Conservation (phyloP, 2,113 vertebrate species). For the Colius striatus region DNA sequence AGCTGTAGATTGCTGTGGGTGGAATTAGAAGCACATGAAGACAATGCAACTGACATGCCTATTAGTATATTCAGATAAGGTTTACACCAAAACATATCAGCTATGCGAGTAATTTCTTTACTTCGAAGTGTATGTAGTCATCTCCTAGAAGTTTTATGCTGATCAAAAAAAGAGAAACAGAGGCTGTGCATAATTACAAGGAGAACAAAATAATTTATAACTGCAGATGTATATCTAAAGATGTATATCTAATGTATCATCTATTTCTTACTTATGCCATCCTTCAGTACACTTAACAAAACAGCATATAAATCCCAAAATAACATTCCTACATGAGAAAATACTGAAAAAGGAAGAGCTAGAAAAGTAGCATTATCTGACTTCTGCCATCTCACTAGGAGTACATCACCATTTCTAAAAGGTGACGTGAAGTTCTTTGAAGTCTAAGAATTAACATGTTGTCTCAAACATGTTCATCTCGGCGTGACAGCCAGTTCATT, state of each 20-base stretch:
- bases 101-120: neutral
- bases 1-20: neutral
- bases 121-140: neutral
- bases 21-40: neutral
- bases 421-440: slow-evolving; percentile 44
- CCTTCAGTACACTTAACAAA: neutral
- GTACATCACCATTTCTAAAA: neutral
- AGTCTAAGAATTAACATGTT: slow-evolving; percentile 42
- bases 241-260: no score
- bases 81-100: neutral
- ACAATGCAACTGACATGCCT: neutral
- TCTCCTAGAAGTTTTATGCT: neutral
- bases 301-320: neutral
- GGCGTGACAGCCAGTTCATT: slow-evolving; percentile 33
- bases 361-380: neutral
- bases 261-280: neutral
- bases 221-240: neutral
- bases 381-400: neutral
- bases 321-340: neutral
- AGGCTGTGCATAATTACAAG: neutral
- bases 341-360: neutral
- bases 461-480: slow-evolving; percentile 20
- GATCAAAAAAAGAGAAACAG: no score
- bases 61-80: neutral
- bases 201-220: neutral